Percentiles rank a stretch among this genome's conserved stretches.
Evolutionary conservation across 1,140 invertebrate species (phyloP).

Genomic region (Epicauta chinensis): DNA sequence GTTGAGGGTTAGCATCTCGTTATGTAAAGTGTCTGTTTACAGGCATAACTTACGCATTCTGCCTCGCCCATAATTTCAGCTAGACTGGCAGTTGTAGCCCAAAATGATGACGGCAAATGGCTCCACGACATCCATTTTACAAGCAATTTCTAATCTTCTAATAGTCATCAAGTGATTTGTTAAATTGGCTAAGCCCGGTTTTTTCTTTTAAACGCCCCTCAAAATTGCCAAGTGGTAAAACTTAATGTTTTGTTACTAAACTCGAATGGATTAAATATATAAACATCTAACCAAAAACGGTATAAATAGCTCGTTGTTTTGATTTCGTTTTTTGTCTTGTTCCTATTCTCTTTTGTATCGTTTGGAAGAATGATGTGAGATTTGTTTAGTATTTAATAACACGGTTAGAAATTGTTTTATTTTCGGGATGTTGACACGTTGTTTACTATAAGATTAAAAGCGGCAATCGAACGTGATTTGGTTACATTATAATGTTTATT

Average conservation of each 20-base stretch:
- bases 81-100: constrained; percentile 26
- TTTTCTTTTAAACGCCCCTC: constrained; percentile 9
- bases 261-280: too few species aligned
- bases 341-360: too few species aligned
- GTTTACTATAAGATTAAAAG: too few species aligned
- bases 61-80: constrained; percentile 33
- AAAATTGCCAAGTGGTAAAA: constrained; percentile 1
- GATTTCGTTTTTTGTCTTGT: too few species aligned
- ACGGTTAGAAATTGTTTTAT: too few species aligned
- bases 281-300: too few species aligned
- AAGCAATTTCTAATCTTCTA: constrained; percentile 37
- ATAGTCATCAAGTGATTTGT: constrained; percentile 32
- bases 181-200: constrained; percentile 21
- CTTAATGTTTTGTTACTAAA: constrained; percentile 3
- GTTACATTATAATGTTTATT: too few species aligned
- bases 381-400: too few species aligned
- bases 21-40: constrained; percentile 42
- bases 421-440: too few species aligned
- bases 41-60: constrained; percentile 36
- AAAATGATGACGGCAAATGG: constrained; percentile 37
- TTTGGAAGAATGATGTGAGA: too few species aligned
- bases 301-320: too few species aligned
- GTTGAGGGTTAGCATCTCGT: constrained; percentile 39
- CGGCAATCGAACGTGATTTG: too few species aligned
- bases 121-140: constrained; percentile 32